These are phyloP conservation scores for Festucalex cinctus DNA, from an alignment of 2,113 vertebrate genomes.

Conservation along the genomic window DNA sequence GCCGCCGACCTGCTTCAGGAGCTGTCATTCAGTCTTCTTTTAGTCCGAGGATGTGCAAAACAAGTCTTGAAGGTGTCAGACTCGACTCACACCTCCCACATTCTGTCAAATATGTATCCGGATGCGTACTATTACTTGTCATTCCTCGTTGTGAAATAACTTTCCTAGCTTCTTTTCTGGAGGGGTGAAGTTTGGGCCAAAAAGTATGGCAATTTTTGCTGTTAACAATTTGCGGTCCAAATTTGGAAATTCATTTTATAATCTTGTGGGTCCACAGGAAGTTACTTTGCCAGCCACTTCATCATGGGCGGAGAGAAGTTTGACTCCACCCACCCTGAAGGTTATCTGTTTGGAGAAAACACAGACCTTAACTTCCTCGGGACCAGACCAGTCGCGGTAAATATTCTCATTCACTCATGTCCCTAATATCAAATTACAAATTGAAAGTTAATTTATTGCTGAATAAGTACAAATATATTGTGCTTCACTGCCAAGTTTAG, in stretches of 20 bases:
- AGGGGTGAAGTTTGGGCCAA: no score
- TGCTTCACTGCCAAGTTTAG: no score
- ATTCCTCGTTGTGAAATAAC: no score
- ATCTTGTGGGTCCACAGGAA: conserved; percentile 72
- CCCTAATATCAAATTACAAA: background rate
- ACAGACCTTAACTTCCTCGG: conserved; percentile 98
- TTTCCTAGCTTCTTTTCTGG: no score
- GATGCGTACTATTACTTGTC: conserved; percentile 38
- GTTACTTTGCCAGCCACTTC: conserved; percentile 98
- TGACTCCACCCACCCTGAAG: conserved; percentile 93
- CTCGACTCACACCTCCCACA: conserved; percentile 9
- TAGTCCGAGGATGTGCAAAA: background rate
- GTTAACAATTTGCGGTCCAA: background rate
- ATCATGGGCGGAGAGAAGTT: conserved; percentile 99
- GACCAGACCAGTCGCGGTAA: conserved; percentile 89
- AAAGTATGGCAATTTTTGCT: no score
- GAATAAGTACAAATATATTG: no score
- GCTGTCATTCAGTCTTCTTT: conserved; percentile 8
- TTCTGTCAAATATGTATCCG: conserved; percentile 28
- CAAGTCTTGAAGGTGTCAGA: conserved; percentile 9
- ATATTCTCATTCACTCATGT: conserved; percentile 16
- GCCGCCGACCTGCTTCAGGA: conserved; percentile 31
- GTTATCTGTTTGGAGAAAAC: conserved; percentile 99
- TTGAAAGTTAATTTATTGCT: no score
- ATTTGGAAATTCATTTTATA: background rate